These are phyloP conservation scores for Antidorcas marsupialis DNA, from an alignment of 2,113 vertebrate species.

Conservation along the genomic window DNA sequence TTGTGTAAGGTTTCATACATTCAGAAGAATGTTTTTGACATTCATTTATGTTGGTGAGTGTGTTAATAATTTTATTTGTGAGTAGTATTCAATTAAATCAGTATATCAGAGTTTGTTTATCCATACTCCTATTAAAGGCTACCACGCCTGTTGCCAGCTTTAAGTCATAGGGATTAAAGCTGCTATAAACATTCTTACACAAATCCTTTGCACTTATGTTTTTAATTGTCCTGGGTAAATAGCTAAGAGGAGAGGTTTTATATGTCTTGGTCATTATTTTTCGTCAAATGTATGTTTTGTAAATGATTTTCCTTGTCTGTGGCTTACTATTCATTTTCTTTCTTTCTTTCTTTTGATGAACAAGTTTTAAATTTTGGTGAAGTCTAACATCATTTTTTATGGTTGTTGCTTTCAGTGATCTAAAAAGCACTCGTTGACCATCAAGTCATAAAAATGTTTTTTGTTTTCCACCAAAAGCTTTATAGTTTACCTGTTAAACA, in stretches of 20 bases:
- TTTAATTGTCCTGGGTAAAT: conserved; percentile 18
- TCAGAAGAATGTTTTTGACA: background rate
- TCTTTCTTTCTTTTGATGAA: background rate
- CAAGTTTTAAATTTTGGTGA: background rate
- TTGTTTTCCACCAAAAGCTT: background rate
- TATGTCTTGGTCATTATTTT: background rate
- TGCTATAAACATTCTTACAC: background rate
- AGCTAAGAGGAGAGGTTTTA: background rate
- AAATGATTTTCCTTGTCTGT: background rate
- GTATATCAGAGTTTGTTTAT: background rate
- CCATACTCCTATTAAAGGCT: background rate
- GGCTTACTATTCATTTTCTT: background rate
- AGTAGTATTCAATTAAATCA: background rate
- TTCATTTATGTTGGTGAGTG: background rate
- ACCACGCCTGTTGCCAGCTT: background rate
- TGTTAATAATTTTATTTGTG: background rate
- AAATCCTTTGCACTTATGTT: background rate
- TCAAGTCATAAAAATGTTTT: background rate
- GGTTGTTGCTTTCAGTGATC: background rate
- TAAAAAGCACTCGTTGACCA: background rate
- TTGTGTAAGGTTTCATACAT: background rate
- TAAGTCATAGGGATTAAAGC: background rate
- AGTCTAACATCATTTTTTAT: background rate
- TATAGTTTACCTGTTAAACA: background rate
- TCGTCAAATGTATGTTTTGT: background rate